A percentile compares a stretch with the other conserved stretches of the same genome.
phyloP scores from a whole-genome alignment of 2,888 invertebrate genomes.

The Sycophila texana region DNA sequence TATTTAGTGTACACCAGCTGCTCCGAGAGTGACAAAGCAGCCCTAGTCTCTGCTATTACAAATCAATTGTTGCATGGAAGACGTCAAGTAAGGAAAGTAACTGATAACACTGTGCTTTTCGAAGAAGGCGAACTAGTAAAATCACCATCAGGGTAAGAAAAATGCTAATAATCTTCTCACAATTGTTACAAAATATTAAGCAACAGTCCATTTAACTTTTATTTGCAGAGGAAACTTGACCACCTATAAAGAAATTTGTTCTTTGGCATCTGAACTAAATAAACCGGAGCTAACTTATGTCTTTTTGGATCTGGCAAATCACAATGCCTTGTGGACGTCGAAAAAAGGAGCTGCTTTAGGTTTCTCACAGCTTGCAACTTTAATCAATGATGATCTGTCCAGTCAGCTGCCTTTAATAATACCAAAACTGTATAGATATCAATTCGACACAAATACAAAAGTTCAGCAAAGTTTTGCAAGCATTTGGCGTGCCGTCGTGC shows the following conservation, averaged over 20 bases:
- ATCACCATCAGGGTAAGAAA: constrained; percentile 87
- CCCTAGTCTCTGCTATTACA: constrained; percentile 86
- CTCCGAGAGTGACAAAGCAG: constrained; percentile 82
- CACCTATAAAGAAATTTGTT: constrained; percentile 96
- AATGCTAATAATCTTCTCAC: constrained; percentile 11
- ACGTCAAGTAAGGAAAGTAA: constrained; percentile 84
- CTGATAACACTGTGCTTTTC: constrained; percentile 86
- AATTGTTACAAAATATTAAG: neutral
- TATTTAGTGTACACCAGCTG: constrained; percentile 91
- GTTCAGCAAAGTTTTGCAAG: constrained; percentile 95
- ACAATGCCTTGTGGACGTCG: constrained; percentile 96
- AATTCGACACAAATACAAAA: constrained; percentile 94
- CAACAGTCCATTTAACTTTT: neutral
- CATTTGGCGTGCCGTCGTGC: constrained; percentile 94
- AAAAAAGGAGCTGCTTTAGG: constrained; percentile 97
- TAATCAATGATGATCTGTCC: constrained; percentile 79
- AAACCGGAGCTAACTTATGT: constrained; percentile 96
- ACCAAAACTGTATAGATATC: constrained; percentile 90
- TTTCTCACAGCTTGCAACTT: constrained; percentile 88
- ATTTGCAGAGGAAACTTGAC: constrained; percentile 87
- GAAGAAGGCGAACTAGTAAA: constrained; percentile 92
- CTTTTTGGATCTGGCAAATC: constrained; percentile 96
- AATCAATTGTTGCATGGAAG: constrained; percentile 90
- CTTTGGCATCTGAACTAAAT: constrained; percentile 94
- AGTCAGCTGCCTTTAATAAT: constrained; percentile 90